phyloP scores from a whole-genome alignment of 2,797 vertebrate species.

The Aphelocoma californica region DNA sequence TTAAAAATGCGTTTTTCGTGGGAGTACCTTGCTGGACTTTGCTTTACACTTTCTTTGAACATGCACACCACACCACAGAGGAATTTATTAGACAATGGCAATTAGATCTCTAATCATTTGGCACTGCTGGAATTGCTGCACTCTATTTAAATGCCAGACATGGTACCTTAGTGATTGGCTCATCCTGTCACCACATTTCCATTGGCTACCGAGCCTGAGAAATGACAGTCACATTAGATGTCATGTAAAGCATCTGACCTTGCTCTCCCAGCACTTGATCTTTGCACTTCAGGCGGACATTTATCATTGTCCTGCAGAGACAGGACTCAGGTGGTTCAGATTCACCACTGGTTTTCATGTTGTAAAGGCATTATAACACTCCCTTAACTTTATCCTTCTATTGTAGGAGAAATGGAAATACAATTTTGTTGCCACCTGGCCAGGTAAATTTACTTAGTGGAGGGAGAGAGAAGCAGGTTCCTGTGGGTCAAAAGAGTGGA shows the following conservation, averaged over 20 bases:
- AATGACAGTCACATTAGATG: conserved; percentile 84
- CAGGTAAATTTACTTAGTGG: conserved; percentile 16
- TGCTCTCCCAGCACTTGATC: conserved; percentile 74
- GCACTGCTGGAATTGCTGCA: conserved; percentile 67
- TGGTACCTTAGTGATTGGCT: conserved; percentile 88
- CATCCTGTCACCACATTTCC: conserved; percentile 87
- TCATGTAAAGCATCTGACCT: conserved; percentile 78
- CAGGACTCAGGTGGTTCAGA: conserved; percentile 73
- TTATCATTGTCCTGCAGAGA: conserved; percentile 70
- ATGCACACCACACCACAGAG: background rate
- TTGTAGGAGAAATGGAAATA: background rate
- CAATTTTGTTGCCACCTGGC: background rate
- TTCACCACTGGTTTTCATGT: conserved; percentile 29
- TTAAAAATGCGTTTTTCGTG: conserved; percentile 34
- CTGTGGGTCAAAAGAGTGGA: background rate
- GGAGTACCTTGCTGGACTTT: background rate
- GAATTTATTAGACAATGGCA: conserved; percentile 72
- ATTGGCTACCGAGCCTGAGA: conserved; percentile 84
- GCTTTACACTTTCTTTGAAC: conserved; percentile 17
- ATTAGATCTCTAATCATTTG: conserved; percentile 80
- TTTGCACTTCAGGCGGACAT: conserved; percentile 71
- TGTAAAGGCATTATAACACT: conserved; percentile 12
- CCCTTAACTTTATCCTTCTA: background rate
- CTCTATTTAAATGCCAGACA: conserved; percentile 87
- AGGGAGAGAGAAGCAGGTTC: background rate